A percentile compares a stretch with the other conserved stretches of the same genome.
phyloP scores from a whole-genome alignment of 1,140 invertebrate genomes.

The Araneus ventricosus region DNA sequence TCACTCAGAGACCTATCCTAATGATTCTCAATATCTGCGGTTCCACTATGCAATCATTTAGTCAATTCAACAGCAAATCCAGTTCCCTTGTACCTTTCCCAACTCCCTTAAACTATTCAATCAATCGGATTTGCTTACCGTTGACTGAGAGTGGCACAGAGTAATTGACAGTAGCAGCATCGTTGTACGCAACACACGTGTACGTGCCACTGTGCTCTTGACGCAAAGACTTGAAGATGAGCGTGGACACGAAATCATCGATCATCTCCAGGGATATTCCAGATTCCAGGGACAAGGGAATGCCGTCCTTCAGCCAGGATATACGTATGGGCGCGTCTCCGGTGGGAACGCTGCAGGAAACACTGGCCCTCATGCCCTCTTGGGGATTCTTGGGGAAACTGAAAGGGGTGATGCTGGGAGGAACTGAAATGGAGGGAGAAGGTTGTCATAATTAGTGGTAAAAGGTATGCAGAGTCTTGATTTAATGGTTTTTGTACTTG shows the following conservation, averaged over 20 bases:
- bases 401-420: constrained; percentile 84
- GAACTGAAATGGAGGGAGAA: constrained; percentile 80
- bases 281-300: constrained; percentile 82
- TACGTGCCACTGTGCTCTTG: constrained; percentile 81
- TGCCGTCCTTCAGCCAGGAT: constrained; percentile 84
- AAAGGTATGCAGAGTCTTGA: neutral
- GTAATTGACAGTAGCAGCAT: constrained; percentile 79
- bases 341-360: constrained; percentile 79
- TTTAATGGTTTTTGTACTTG: too few species aligned
- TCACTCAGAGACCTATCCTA: too few species aligned
- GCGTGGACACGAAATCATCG: constrained; percentile 76
- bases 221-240: constrained; percentile 80
- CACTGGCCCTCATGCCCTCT: constrained; percentile 83
- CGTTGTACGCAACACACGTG: constrained; percentile 81
- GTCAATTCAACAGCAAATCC: neutral
- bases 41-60: neutral
- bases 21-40: neutral
- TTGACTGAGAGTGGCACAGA: constrained; percentile 79
- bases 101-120: constrained; percentile 42
- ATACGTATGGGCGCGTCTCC: constrained; percentile 82
- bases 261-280: constrained; percentile 75
- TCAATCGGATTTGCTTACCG: constrained; percentile 77
- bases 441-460: neutral
- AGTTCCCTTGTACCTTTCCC: constrained; percentile 8
- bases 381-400: constrained; percentile 84